phyloP scores from a whole-genome alignment of 2,113 vertebrate genomes.

The Oryzias woworae region DNA sequence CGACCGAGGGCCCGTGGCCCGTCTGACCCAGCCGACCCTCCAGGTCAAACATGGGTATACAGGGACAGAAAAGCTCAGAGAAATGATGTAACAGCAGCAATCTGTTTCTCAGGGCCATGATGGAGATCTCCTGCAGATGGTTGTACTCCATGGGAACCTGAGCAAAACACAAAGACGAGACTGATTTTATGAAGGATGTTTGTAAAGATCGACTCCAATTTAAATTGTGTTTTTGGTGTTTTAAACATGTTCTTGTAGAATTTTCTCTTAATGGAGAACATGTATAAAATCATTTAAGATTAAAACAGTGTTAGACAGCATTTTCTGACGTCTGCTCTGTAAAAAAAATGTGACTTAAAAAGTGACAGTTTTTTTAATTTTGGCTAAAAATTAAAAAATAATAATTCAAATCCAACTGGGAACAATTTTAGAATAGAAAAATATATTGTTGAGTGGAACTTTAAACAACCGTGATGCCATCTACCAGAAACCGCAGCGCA shows the following conservation, averaged over 20 bases:
- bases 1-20: slow-evolving; percentile 90
- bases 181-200: no score
- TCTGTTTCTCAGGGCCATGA: slow-evolving; percentile 90
- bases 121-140: slow-evolving; percentile 93
- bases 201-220: no score
- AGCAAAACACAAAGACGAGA: neutral
- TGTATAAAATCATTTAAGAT: neutral
- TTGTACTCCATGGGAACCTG: slow-evolving; percentile 99
- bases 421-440: no score
- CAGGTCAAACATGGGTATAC: slow-evolving; percentile 98
- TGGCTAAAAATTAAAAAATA: no score
- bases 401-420: no score
- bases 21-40: slow-evolving; percentile 92
- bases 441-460: no score
- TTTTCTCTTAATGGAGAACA: neutral
- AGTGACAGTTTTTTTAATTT: no score
- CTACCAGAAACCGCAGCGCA: slow-evolving; percentile 34
- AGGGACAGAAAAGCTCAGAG: slow-evolving; percentile 98
- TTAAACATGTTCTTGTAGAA: no score
- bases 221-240: no score
- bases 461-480: slow-evolving; percentile 20
- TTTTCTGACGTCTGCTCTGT: neutral
- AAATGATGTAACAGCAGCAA: slow-evolving; percentile 95
- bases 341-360: slow-evolving; percentile 19
- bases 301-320: neutral